A percentile compares a stretch with the other conserved stretches of the same genome.
Conservation (phyloP, 2,888 invertebrate species). For the Rotaria magnacalcarata region DNA sequence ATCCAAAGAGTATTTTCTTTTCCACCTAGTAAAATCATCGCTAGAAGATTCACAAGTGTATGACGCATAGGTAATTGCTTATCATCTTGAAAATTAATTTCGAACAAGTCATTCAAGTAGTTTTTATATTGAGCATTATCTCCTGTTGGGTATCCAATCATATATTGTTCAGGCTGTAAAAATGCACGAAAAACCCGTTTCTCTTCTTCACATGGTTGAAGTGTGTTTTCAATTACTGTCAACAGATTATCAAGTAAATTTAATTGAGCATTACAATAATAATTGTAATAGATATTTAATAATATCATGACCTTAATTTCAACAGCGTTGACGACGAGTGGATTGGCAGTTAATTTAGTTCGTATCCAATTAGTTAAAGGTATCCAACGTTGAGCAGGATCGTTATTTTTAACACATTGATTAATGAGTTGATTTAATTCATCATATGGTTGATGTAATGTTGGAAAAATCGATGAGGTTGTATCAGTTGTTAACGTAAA, state of each 20-base stretch:
- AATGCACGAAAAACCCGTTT: not conserved
- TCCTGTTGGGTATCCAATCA: not conserved
- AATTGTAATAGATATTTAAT: not conserved
- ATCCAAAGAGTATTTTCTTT: not conserved
- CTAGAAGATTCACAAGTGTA: not conserved
- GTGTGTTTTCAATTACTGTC: not conserved
- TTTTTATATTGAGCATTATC: not conserved
- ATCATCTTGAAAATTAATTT: not conserved
- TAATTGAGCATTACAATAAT: not conserved
- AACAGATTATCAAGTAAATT: not conserved
- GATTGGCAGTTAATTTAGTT: not conserved
- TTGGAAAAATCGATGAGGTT: not conserved
- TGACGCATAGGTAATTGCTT: not conserved
- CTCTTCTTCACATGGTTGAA: not conserved
- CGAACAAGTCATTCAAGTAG: not conserved
- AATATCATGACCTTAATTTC: not conserved
- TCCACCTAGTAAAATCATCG: slow-evolving; percentile 1
- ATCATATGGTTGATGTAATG: not conserved
- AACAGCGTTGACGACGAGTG: not conserved
- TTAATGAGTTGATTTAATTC: not conserved
- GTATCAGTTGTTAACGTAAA: not conserved
- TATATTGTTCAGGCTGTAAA: not conserved
- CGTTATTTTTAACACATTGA: not conserved
- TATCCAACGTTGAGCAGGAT: not conserved
- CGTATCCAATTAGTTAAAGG: not conserved